Base-by-base conservation (phyloP, 2,113 vertebrate species). In the Fulmarus glacialis region DNA sequence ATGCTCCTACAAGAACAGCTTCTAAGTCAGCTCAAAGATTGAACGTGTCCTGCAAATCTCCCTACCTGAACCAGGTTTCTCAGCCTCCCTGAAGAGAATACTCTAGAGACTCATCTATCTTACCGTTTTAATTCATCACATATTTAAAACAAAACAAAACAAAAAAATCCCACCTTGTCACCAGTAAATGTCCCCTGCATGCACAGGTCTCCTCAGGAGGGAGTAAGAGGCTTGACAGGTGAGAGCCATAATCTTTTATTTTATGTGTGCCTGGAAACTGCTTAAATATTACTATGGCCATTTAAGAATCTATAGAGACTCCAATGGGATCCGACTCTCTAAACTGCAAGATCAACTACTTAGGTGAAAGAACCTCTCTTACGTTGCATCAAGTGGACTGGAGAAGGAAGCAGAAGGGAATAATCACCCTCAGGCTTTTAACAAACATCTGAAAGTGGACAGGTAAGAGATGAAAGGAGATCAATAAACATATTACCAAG, bases 391-490 rank as follows among this genome's bases (percentile, higher is more conserved):
- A 78, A 88, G 67, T 38, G 30, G 42, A 68, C 55, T 89, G 86
- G 36, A 94, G 79, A 93, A 94, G 36, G 38, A 96, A 93, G 23
- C 36, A 71, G n/a, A 82, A 87, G 36, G 62, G 27, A 93, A 87
- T 75, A 90, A 87, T 87, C 40, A 90, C 47, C 83, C 40, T 55
- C 81, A 75, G 52, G 23, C 50, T 96, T 97, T 87, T 88, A 90
- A 94, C 40, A 85, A 80, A 80, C 36, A 45, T 60, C 58, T 87
- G n/a, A 83, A 90, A 91, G 71, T 36, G 32, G 42, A 80, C 45
- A 82, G 34, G 55, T 77, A 94, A 80, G 59, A 91, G 50, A 78
- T 82, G 29, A 87, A 82, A 97, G 36, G 43, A 92, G 80, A 94
- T 78, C 74, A 78, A 47, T 70, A 93, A 87, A 78, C 34, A 7